phyloP scores from a whole-genome alignment of 1,140 invertebrate genomes.

The Argopecten irradians region DNA sequence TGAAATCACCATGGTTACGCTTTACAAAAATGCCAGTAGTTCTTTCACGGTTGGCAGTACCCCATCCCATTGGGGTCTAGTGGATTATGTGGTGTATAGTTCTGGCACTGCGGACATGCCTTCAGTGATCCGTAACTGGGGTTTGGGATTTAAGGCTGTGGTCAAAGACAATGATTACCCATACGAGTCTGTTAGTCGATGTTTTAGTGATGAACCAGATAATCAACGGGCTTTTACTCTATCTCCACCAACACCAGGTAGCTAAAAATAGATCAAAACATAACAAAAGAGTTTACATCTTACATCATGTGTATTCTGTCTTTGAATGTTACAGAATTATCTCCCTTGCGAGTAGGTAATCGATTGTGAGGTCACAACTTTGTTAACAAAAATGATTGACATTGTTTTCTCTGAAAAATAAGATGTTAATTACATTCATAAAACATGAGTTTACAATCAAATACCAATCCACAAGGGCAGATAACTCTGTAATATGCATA shows the following conservation, averaged over 20 bases:
- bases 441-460: no score
- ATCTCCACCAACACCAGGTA: not conserved
- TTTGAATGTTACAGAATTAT: no score
- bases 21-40: not conserved
- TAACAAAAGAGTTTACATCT: no score
- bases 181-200: not conserved
- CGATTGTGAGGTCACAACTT: no score
- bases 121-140: not conserved
- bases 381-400: no score
- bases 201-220: not conserved
- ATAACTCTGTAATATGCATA: no score
- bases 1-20: not conserved
- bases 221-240: not conserved
- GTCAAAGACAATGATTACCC: not conserved
- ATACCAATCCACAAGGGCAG: no score
- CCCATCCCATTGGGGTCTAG: not conserved
- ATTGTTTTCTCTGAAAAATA: no score
- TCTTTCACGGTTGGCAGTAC: not conserved
- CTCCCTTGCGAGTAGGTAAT: no score
- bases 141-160: not conserved
- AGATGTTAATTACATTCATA: no score
- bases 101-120: not conserved
- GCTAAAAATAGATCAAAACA: no score
- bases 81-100: conserved; percentile 4
- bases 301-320: no score